A percentile compares a stretch with the other conserved stretches of the same genome.
Evolutionary conservation across 2,797 vertebrate genomes (phyloP).

Genomic region (Urocyon cinereoargenteus): DNA sequence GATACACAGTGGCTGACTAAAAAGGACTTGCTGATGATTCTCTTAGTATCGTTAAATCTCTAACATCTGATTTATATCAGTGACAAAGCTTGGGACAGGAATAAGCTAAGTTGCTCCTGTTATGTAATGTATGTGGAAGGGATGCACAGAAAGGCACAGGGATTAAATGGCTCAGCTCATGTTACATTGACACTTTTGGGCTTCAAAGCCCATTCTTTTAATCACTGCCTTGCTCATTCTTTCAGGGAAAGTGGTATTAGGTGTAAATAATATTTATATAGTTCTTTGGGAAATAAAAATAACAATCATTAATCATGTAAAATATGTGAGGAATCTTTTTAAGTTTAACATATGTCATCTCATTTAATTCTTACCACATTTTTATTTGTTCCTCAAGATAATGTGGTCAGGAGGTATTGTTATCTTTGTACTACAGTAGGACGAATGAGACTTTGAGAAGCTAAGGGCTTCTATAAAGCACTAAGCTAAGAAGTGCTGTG

Average conservation of each 20-base stretch:
- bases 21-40: background rate
- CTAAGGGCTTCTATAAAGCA: background rate
- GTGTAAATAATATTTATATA: background rate
- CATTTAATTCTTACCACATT: background rate
- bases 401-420: background rate
- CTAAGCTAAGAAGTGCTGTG: background rate
- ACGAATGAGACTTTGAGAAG: background rate
- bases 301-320: background rate
- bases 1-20: background rate
- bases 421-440: background rate
- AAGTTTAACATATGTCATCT: background rate
- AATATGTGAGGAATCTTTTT: background rate
- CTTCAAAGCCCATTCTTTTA: background rate
- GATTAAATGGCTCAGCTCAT: background rate
- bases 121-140: background rate
- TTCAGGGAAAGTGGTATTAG: background rate
- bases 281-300: background rate
- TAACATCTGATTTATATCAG: background rate
- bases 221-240: background rate
- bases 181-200: background rate
- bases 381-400: slow-evolving; percentile 39
- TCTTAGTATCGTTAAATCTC: background rate
- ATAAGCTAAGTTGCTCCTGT: background rate
- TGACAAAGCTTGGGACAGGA: background rate
- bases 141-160: background rate